Base-by-base conservation (phyloP, 2,797 vertebrate species). In the Carapus acus region DNA sequence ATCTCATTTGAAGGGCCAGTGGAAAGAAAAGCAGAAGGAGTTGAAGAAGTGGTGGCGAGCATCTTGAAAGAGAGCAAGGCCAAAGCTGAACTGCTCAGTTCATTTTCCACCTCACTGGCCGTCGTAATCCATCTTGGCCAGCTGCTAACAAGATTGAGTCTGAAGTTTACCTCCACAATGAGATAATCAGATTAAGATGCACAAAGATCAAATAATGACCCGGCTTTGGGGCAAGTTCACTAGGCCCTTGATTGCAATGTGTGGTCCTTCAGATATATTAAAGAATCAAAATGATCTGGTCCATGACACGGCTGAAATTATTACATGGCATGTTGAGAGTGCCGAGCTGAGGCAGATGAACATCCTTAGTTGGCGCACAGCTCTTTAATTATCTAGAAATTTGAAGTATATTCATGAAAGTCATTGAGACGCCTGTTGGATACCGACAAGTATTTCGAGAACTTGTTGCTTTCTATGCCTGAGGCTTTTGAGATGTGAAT, bases 111-210 rank as follows among this genome's bases (percentile, higher is more conserved):
- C 91, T 96, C 94, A 97, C 90, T 94, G 93, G 90, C 86, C 78
- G 83, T 88, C 88, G 90, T 98, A 97, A 99, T 96, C 94, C 92
- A 96, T 90, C 90, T 91, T 85, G 89, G 90, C 95, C 96, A 99
- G 96, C 95, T 97, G 96, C 94, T 97, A 98, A 99, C 95, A 99
- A 99, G 95, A 98, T 97, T 97, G 94, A 91, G 92, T 96, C 93
- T 98, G 94, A 97, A 97, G 94, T 98, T 99, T 97, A 97, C 94
- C 94, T 94, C 90, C 93, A 97, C 96, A 97, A 97, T 96, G 93
- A 94, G 91, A 93, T 99, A 99, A 98, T 99, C 96, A 97, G 96
- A 98, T 99, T 97, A 97, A 93, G 92, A 97, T 92, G 90, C 91
- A 97, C 94, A 96, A 94, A 96, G 96, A 98, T 98, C 96, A 99